A percentile compares a stretch with the other conserved stretches of the same genome.
Conservation (phyloP, 2,797 vertebrate genomes). For the Ficedula albicollis region DNA sequence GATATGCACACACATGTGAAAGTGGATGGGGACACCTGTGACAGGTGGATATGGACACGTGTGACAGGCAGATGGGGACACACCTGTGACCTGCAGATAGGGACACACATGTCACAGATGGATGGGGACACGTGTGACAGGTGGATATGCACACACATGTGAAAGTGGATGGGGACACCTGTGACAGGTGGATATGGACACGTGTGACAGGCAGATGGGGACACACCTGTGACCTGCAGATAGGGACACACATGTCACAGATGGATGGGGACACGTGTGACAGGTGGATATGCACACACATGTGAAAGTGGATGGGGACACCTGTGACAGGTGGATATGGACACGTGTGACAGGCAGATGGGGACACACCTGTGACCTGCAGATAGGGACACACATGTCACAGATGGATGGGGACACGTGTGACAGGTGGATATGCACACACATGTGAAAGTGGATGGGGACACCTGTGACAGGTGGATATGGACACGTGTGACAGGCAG, state of each 20-base stretch:
- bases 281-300: no score
- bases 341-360: background rate
- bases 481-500: fast-evolving
- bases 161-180: fast-evolving
- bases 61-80: background rate
- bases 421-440: no score
- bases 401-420: fast-evolving
- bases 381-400: background rate
- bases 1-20: no score
- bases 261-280: fast-evolving
- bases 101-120: background rate
- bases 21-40: no score
- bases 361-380: no score
- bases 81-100: no score
- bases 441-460: no score
- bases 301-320: fast-evolving
- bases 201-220: fast-evolving
- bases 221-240: no score
- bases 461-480: fast-evolving
- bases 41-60: background rate
- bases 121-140: fast-evolving
- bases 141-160: no score
- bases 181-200: background rate
- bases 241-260: fast-evolving
- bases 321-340: no score